phyloP scores from a whole-genome alignment of 2,888 invertebrate species.

The Lingula anatina region DNA sequence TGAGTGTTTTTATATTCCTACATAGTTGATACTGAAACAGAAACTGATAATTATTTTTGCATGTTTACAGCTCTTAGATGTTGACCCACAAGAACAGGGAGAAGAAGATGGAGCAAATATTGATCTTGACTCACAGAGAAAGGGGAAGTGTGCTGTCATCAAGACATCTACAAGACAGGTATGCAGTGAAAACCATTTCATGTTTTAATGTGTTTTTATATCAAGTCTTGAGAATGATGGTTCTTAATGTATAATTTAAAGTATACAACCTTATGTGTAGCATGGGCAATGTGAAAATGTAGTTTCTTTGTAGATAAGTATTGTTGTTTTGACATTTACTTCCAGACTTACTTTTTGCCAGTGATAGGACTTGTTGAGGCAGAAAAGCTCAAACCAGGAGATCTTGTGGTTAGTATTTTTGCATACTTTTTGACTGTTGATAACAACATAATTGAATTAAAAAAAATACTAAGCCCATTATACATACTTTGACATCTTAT shows the following conservation, averaged over 20 bases:
- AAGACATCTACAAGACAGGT: constrained; percentile 91
- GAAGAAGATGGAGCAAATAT: constrained; percentile 90
- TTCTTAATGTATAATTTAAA: not conserved
- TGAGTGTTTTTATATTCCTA: no score
- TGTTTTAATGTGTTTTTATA: not conserved
- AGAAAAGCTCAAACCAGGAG: constrained; percentile 95
- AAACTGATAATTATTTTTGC: no score
- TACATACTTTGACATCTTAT: no score
- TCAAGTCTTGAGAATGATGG: not conserved
- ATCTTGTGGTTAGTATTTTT: constrained; percentile 56
- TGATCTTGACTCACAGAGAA: constrained; percentile 94
- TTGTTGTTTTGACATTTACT: constrained; percentile 12
- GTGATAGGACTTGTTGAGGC: constrained; percentile 98
- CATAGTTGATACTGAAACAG: no score
- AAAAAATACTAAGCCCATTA: no score
- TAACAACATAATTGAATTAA: no score
- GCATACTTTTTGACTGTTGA: not conserved
- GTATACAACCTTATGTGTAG: not conserved
- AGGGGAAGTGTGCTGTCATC: constrained; percentile 99
- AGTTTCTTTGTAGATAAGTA: constrained; percentile 55
- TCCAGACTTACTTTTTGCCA: constrained; percentile 95
- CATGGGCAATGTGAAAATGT: not conserved
- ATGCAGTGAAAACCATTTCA: constrained; percentile 1
- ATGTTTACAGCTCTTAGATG: constrained; percentile 82
- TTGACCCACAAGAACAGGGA: constrained; percentile 97